These are phyloP conservation scores for Oegoconia quadripuncta DNA, from an alignment of 2,888 invertebrate species.

Conservation along the genomic window DNA sequence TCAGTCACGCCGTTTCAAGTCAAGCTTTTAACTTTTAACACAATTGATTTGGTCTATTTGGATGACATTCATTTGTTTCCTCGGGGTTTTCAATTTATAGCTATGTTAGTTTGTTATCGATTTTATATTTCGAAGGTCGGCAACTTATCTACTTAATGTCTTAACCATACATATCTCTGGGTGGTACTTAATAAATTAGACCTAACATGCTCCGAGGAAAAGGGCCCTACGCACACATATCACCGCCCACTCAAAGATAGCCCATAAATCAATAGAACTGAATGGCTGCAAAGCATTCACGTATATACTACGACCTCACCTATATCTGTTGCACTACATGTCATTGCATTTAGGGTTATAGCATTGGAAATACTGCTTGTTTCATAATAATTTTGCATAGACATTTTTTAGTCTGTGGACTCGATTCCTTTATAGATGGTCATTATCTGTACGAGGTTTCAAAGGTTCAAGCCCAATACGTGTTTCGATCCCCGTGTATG, in stretches of 20 bases:
- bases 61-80: background rate
- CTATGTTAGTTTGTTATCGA: no score
- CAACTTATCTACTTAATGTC: constrained; percentile 1
- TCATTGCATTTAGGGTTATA: background rate
- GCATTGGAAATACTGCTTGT: constrained; percentile 3
- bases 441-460: constrained; percentile 20
- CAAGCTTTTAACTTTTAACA: no score
- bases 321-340: constrained; percentile 12
- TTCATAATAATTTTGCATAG: background rate
- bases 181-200: constrained; percentile 39
- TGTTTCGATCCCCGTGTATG: constrained; percentile 45
- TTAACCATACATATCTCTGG: constrained; percentile 1
- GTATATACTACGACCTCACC: constrained; percentile 23
- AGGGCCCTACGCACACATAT: constrained; percentile 42
- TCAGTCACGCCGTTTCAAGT: no score
- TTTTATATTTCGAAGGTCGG: no score
- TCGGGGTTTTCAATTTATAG: no score
- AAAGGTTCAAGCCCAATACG: constrained; percentile 39
- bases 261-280: constrained; percentile 58
- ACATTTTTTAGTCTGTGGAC: constrained; percentile 20
- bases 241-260: constrained; percentile 51
- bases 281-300: constrained; percentile 48
- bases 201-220: constrained; percentile 34
- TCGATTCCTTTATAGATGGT: constrained; percentile 7
- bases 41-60: no score